phyloP scores from a whole-genome alignment of 2,113 vertebrate genomes.

The Etia nguti region DNA sequence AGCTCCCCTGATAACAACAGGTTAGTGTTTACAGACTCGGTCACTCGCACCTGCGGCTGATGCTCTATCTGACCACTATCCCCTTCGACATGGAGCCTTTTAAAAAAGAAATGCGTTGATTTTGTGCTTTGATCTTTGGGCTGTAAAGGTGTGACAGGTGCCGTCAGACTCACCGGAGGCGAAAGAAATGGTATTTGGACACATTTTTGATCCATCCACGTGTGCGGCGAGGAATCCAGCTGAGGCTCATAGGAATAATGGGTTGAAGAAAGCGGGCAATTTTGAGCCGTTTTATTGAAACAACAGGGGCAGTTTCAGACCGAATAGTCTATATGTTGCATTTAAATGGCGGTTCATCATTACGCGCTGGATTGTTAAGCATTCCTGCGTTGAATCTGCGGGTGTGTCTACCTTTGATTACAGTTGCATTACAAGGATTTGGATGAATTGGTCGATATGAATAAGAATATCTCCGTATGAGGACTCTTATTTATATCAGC shows the following conservation, averaged over 20 bases:
- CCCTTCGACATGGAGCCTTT: not conserved
- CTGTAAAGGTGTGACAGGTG: not conserved
- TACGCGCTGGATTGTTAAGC: not conserved
- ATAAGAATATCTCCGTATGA: not conserved
- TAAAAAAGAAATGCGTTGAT: not conserved
- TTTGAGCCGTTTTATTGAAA: not conserved
- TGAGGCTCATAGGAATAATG: not conserved
- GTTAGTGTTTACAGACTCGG: conserved; percentile 52
- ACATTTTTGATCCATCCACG: conserved; percentile 13
- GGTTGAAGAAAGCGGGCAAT: not conserved
- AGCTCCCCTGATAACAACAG: conserved; percentile 67
- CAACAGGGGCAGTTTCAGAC: not conserved
- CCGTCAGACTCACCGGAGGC: not conserved
- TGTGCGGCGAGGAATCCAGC: conserved; percentile 1
- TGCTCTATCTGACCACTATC: not conserved
- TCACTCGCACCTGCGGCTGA: not conserved
- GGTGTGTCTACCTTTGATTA: conserved; percentile 31
- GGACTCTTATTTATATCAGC: not conserved
- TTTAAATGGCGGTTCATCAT: not conserved
- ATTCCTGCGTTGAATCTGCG: not conserved
- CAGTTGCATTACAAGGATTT: not conserved
- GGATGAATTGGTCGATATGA: not conserved
- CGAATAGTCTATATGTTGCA: not conserved
- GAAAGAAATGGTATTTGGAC: not conserved
- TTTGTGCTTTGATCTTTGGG: not conserved